A percentile compares a stretch with the other conserved stretches of the same genome.
Evolutionary conservation across 53 echinoderm and acorn worm species (phyloP).

Genomic region (Arbacia lixula): DNA sequence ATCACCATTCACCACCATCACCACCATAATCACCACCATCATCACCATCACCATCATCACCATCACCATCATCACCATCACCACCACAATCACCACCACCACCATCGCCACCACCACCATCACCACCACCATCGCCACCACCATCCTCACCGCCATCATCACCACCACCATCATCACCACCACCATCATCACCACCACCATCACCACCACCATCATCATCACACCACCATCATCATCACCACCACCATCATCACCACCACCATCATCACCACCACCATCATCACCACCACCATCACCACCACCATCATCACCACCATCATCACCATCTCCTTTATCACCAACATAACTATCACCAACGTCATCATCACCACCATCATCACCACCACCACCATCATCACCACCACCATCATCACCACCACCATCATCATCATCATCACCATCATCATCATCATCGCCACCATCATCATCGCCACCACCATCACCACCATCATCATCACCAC

Average conservation of each 20-base stretch:
- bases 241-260: slow-evolving; percentile 18
- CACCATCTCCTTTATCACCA: too few relatives aligned
- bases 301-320: too few relatives aligned
- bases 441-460: not conserved
- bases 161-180: not conserved
- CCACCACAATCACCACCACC: slow-evolving; percentile 7
- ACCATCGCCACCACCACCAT: too few relatives aligned
- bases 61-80: not conserved
- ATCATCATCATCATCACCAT: slow-evolving; percentile 22
- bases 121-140: not conserved
- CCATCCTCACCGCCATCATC: slow-evolving; percentile 14
- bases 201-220: slow-evolving; percentile 4
- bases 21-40: too few relatives aligned
- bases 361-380: slow-evolving; percentile 12
- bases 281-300: not conserved
- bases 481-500: slow-evolving; percentile 4
- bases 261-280: slow-evolving; percentile 16
- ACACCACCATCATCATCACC: too few relatives aligned
- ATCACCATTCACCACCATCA: too few relatives aligned
- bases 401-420: slow-evolving; percentile 1
- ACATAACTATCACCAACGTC: not conserved
- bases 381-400: not conserved
- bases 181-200: not conserved
- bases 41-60: too few relatives aligned
- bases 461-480: slow-evolving; percentile 6